Conservation (phyloP, 1,140 invertebrate species). For the Halesus radiatus region DNA sequence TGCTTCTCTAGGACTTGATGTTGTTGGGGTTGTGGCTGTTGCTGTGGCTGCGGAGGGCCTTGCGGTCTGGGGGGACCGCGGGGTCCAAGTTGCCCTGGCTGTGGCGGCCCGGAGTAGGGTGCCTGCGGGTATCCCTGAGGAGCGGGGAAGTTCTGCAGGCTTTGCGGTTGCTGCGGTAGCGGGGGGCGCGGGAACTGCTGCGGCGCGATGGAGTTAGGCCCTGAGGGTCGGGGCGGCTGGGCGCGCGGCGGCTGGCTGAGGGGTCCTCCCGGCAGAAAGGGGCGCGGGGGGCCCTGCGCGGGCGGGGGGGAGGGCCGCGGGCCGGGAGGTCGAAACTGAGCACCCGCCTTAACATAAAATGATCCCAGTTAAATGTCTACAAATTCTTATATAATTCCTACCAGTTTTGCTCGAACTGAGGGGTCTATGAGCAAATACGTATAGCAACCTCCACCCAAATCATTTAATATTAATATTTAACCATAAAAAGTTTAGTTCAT, state of each 20-base stretch:
- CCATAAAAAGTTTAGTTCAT: too few species aligned
- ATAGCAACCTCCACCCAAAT: too few species aligned
- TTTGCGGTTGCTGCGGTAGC: constrained; percentile 62
- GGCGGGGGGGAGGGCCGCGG: constrained; percentile 41
- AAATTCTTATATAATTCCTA: too few species aligned
- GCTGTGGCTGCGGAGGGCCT: constrained; percentile 56
- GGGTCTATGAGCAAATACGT: too few species aligned
- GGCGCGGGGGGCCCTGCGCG: constrained; percentile 52
- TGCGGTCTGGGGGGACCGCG: constrained; percentile 23
- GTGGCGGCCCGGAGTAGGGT: constrained; percentile 47
- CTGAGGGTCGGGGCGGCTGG: constrained; percentile 58
- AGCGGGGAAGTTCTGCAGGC: constrained; percentile 60
- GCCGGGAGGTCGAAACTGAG: constrained; percentile 49
- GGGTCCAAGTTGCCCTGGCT: constrained; percentile 45
- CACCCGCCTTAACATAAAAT: constrained; percentile 53
- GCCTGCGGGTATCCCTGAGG: constrained; percentile 31
- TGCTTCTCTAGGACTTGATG: constrained; percentile 45
- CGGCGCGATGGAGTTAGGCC: constrained; percentile 62
- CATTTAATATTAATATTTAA: too few species aligned
- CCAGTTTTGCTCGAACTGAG: too few species aligned
- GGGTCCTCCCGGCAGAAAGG: constrained; percentile 53
- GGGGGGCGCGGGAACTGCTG: constrained; percentile 62
- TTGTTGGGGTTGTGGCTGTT: constrained; percentile 45
- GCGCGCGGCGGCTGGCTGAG: constrained; percentile 54
- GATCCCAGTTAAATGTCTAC: too few species aligned